Conservation (phyloP, 2,113 vertebrate genomes). For the Vanacampus margaritifer region DNA sequence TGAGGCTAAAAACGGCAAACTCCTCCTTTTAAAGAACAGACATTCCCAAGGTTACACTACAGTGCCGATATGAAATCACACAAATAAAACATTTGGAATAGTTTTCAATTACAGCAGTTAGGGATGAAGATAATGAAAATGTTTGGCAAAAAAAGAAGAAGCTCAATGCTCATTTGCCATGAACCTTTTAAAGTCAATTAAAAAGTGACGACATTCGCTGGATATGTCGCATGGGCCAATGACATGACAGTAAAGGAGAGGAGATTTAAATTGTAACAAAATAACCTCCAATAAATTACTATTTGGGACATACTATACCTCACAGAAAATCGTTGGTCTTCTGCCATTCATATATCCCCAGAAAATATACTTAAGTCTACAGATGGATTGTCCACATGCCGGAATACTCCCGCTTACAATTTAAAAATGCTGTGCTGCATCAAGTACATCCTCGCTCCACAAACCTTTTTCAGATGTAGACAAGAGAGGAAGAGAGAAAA, state of each 20-base stretch:
- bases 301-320: not conserved
- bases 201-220: not conserved
- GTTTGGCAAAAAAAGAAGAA: not conserved
- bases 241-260: not conserved
- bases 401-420: not conserved
- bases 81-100: not conserved
- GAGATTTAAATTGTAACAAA: not conserved
- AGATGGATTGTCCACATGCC: not conserved
- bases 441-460: not conserved
- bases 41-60: not conserved
- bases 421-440: not conserved
- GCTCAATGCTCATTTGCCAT: not conserved
- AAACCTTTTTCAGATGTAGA: not conserved
- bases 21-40: not conserved
- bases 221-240: not conserved
- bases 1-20: not conserved
- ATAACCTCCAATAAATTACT: not conserved
- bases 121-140: not conserved
- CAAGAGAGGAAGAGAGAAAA: not conserved
- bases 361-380: not conserved
- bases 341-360: not conserved
- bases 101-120: not conserved
- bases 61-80: not conserved
- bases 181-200: not conserved
- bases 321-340: not conserved